phyloP scores from a whole-genome alignment of 2,888 invertebrate species.

The Amphipyra tragopoginis region DNA sequence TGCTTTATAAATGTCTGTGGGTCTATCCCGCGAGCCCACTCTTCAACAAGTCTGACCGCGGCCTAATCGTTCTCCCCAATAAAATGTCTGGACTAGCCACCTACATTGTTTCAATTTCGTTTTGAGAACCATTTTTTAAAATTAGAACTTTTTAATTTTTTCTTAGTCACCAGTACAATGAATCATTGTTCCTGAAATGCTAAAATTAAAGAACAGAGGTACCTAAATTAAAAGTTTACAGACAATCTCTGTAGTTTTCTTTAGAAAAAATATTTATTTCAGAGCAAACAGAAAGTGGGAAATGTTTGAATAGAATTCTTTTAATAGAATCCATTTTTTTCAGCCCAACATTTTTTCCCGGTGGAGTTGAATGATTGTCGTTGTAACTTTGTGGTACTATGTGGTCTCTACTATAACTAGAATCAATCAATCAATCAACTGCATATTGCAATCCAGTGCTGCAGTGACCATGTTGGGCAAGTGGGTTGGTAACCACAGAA shows the following conservation, averaged over 20 bases:
- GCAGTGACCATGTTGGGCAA: slow-evolving; percentile 28
- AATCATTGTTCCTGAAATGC: background rate
- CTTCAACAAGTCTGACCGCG: slow-evolving; percentile 25
- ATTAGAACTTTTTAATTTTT: slow-evolving; percentile 1
- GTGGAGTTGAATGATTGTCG: background rate
- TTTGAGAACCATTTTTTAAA: background rate
- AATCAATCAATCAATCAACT: slow-evolving; percentile 41
- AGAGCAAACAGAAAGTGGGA: too few species aligned
- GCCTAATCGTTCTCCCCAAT: slow-evolving; percentile 26
- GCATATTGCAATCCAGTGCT: slow-evolving; percentile 35
- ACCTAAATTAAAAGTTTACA: background rate
- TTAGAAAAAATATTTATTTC: background rate
- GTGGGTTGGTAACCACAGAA: slow-evolving; percentile 30
- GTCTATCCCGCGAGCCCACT: slow-evolving; percentile 42
- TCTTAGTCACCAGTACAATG: background rate
- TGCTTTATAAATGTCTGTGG: slow-evolving; percentile 57
- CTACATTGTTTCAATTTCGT: background rate
- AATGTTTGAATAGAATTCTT: too few species aligned
- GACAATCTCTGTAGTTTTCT: background rate
- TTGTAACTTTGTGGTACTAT: slow-evolving; percentile 10
- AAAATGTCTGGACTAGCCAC: slow-evolving; percentile 16
- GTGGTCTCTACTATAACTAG: slow-evolving; percentile 16
- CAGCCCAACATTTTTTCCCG: background rate
- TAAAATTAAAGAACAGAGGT: background rate
- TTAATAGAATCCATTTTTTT: too few species aligned